Evolutionary conservation across 2,113 vertebrate genomes (phyloP).

Genomic region (Plecturocebus donacophilus): DNA sequence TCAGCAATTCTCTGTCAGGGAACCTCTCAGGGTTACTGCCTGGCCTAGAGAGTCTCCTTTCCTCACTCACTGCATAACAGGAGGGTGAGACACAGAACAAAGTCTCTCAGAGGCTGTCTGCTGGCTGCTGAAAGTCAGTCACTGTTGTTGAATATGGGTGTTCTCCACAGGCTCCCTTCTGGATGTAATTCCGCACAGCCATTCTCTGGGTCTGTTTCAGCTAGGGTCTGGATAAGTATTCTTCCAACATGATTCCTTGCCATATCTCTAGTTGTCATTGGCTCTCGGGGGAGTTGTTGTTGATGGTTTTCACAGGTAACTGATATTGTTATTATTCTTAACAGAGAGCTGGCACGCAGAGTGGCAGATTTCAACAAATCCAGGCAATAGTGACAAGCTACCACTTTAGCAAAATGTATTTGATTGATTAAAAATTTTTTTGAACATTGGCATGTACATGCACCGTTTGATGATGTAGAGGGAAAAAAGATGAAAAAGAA

Average conservation of each 20-base stretch:
- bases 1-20: constrained; percentile 52
- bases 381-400: not conserved
- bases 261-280: not conserved
- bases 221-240: not conserved
- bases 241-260: not conserved
- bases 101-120: not conserved
- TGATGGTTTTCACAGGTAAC: not conserved
- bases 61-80: not conserved
- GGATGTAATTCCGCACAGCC: not conserved
- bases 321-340: not conserved
- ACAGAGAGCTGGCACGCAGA: not conserved
- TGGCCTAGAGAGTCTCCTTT: not conserved
- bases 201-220: not conserved
- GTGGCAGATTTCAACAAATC: not conserved
- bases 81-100: not conserved
- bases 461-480: not conserved
- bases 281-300: not conserved
- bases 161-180: not conserved
- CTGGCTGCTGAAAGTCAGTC: not conserved
- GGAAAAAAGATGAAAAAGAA: not conserved
- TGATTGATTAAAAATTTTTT: not conserved
- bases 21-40: not conserved
- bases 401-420: not conserved
- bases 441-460: not conserved
- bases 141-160: not conserved